A percentile compares a stretch with the other conserved stretches of the same genome.
Conservation (phyloP, 2,888 invertebrate species). For the Heliconius ethilla region DNA sequence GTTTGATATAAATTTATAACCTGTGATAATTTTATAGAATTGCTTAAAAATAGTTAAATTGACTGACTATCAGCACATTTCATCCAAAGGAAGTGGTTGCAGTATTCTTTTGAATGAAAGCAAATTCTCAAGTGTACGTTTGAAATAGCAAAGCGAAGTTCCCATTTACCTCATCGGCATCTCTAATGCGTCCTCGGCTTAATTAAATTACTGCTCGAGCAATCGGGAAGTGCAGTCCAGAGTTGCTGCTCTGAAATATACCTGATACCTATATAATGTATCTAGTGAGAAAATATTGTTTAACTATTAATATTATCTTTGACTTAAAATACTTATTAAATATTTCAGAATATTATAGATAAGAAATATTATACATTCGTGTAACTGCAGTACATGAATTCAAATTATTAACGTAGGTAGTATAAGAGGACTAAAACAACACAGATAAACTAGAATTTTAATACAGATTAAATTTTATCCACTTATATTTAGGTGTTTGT, state of each 20-base stretch:
- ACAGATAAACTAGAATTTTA: too few species aligned
- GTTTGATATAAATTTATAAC: too few species aligned
- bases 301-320: neutral
- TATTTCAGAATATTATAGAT: too few species aligned
- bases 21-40: neutral
- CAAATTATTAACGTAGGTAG: too few species aligned
- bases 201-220: constrained; percentile 70
- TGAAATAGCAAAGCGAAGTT: constrained; percentile 53
- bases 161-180: constrained; percentile 61
- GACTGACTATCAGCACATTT: constrained; percentile 25
- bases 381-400: too few species aligned
- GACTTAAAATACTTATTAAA: too few species aligned
- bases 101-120: constrained; percentile 43
- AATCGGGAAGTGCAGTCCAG: constrained; percentile 59
- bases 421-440: too few species aligned
- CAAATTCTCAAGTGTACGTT: constrained; percentile 49
- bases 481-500: too few species aligned
- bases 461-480: too few species aligned
- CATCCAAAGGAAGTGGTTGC: constrained; percentile 29
- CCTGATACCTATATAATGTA: neutral
- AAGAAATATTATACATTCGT: too few species aligned
- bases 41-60: constrained; percentile 26
- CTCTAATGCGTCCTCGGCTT: constrained; percentile 65
- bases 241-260: constrained; percentile 47
- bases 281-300: neutral